Evolutionary conservation across 1,140 invertebrate genomes (phyloP).

Genomic region (Lasaia peninsularis): DNA sequence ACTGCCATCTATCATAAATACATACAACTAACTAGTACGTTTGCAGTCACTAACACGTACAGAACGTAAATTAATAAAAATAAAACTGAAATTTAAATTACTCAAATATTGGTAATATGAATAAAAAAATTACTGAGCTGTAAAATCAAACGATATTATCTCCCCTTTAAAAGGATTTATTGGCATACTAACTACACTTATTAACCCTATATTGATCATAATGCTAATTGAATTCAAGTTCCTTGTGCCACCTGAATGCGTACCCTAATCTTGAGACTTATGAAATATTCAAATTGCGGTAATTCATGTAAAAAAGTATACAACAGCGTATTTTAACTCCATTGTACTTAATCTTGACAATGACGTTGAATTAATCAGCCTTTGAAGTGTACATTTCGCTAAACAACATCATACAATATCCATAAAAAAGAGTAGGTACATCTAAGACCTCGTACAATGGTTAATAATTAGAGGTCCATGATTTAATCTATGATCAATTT

Average conservation of each 20-base stretch:
- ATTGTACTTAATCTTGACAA: constrained; percentile 30
- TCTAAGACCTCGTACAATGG: no score
- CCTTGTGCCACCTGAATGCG: constrained; percentile 28
- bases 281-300: constrained; percentile 53
- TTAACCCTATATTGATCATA: constrained; percentile 20
- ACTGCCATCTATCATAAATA: no score
- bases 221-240: constrained; percentile 48
- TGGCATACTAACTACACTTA: constrained; percentile 3
- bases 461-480: no score
- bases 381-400: not conserved
- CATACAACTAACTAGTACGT: no score
- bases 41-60: no score
- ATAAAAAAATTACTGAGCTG: no score
- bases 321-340: constrained; percentile 44
- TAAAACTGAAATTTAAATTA: no score
- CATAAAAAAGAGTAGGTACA: no score
- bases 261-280: constrained; percentile 35
- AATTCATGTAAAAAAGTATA: constrained; percentile 42
- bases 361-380: not conserved
- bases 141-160: not conserved
- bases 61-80: no score
- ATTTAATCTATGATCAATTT: no score
- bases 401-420: not conserved
- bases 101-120: no score
- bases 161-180: not conserved